Conservation (phyloP, 2,888 invertebrate species). For the Volucella inflata region DNA sequence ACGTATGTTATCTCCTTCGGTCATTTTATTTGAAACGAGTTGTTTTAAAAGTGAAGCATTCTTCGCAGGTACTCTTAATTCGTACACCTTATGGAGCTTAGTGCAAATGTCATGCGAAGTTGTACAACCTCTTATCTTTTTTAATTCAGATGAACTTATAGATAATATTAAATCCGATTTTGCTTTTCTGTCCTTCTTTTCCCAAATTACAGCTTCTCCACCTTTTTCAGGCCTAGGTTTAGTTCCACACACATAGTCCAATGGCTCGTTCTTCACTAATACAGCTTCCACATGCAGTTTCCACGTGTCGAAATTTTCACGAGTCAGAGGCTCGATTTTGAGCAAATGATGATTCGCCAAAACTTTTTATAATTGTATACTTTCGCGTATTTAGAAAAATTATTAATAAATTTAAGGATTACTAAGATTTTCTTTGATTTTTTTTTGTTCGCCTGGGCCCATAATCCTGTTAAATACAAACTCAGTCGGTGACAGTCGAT, state of each 20-base stretch:
- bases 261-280: constrained; percentile 2
- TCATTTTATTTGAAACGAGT: constrained; percentile 29
- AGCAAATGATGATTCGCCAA: constrained; percentile 23
- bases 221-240: neutral
- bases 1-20: constrained; percentile 21
- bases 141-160: constrained; percentile 34
- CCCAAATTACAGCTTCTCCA: constrained; percentile 7
- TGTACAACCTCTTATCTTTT: constrained; percentile 22
- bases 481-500: too few relatives aligned
- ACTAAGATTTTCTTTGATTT: too few relatives aligned
- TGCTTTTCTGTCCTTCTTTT: constrained; percentile 24
- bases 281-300: constrained; percentile 26
- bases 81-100: constrained; percentile 7
- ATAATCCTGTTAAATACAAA: too few relatives aligned
- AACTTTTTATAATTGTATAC: too few relatives aligned
- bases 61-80: constrained; percentile 27
- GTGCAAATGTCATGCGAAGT: constrained; percentile 1
- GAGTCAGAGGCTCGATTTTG: constrained; percentile 23
- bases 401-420: too few relatives aligned
- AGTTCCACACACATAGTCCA: constrained; percentile 19
- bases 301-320: constrained; percentile 17
- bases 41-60: constrained; percentile 24
- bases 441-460: too few relatives aligned
- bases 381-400: too few relatives aligned
- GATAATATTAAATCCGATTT: constrained; percentile 35